Percentiles rank a stretch among this genome's conserved stretches.
These are phyloP conservation scores for Carcina quercana DNA, from an alignment of 2,888 invertebrate species.

Conservation along the genomic window DNA sequence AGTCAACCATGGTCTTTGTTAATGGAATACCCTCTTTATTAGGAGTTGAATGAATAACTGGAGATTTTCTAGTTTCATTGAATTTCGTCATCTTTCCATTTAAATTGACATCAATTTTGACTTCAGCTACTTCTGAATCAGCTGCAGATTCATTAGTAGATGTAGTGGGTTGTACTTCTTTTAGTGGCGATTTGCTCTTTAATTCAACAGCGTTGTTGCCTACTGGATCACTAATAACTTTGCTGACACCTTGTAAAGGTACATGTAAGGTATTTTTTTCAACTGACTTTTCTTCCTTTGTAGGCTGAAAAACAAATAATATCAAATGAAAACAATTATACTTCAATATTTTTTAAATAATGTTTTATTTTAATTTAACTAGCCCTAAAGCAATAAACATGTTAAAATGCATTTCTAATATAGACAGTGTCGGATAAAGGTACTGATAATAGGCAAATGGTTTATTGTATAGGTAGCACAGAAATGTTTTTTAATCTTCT, in stretches of 20 bases:
- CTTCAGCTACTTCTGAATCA: slow-evolving; percentile 32
- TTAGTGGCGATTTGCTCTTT: slow-evolving; percentile 26
- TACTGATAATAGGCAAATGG: too few species aligned
- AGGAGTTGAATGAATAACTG: slow-evolving; percentile 61
- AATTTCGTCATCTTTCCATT: slow-evolving; percentile 58
- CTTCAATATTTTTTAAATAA: background rate
- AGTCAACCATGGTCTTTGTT: slow-evolving; percentile 64
- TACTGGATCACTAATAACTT: slow-evolving; percentile 36
- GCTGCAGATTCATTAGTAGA: slow-evolving; percentile 24
- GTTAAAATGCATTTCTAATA: too few species aligned
- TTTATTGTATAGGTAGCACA: too few species aligned
- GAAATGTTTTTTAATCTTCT: too few species aligned
- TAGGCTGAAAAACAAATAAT: slow-evolving; percentile 40
- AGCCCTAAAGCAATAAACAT: too few species aligned
- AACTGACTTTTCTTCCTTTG: slow-evolving; percentile 33
- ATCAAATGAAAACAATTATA: background rate
- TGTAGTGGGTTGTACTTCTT: slow-evolving; percentile 23
- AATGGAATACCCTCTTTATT: slow-evolving; percentile 63
- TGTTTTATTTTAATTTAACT: too few species aligned
- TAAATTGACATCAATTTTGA: slow-evolving; percentile 44
- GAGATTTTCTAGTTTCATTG: slow-evolving; percentile 58
- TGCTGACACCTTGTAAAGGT: slow-evolving; percentile 45
- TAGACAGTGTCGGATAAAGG: background rate
- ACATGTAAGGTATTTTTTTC: slow-evolving; percentile 38
- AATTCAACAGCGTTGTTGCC: slow-evolving; percentile 38